These are phyloP conservation scores for cat (Felis catus) DNA, from an alignment of 2,113 vertebrate genomes.

Conservation along the genomic window DNA sequence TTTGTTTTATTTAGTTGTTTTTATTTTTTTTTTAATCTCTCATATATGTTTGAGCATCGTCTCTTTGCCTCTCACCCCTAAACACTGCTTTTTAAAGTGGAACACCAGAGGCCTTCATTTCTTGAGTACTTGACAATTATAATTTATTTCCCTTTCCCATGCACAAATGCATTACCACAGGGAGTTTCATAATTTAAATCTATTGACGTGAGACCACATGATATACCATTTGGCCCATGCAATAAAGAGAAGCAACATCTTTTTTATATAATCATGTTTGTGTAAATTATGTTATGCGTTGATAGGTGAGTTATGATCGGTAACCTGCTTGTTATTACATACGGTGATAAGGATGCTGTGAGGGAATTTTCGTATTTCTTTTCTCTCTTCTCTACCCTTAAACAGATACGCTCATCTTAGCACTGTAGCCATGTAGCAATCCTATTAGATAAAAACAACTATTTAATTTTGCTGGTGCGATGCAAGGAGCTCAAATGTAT, in stretches of 20 bases:
- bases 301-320: neutral
- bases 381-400: neutral
- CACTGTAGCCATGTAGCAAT: neutral
- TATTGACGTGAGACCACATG: neutral
- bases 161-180: neutral
- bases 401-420: neutral
- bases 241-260: slow-evolving; percentile 37
- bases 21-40: neutral
- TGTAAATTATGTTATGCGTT: slow-evolving; percentile 8
- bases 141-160: neutral
- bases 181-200: slow-evolving; percentile 35
- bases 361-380: neutral
- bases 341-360: neutral
- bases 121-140: slow-evolving; percentile 25
- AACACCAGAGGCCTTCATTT: neutral
- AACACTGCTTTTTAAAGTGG: neutral
- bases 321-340: neutral
- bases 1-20: neutral
- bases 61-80: neutral
- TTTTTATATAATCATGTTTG: slow-evolving; percentile 21
- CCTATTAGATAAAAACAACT: neutral
- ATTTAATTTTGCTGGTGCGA: neutral
- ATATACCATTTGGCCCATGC: neutral
- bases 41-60: neutral
- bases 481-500: neutral